A percentile compares a stretch with the other conserved stretches of the same genome.
Evolutionary conservation across 2,113 vertebrate genomes (phyloP).

Genomic region (Xiphophorus maculatus): DNA sequence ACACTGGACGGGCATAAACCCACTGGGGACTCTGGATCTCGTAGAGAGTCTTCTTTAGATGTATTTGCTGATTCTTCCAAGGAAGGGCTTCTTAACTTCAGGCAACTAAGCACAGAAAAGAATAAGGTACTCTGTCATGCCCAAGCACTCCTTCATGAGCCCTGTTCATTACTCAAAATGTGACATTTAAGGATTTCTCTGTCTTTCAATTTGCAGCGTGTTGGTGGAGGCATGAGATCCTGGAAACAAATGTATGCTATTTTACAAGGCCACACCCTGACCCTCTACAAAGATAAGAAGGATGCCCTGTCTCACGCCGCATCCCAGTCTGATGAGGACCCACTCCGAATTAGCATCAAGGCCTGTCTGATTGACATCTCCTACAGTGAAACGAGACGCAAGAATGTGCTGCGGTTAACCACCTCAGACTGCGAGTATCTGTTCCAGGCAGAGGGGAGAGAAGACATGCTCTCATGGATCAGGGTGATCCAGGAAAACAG

Average conservation of each 20-base stretch:
- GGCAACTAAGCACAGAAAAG: slow-evolving; percentile 91
- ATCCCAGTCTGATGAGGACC: slow-evolving; percentile 86
- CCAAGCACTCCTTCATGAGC: not conserved
- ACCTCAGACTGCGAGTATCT: slow-evolving; percentile 94
- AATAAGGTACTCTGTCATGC: slow-evolving; percentile 86
- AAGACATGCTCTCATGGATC: slow-evolving; percentile 97
- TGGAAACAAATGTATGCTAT: slow-evolving; percentile 97
- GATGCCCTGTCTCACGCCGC: slow-evolving; percentile 80
- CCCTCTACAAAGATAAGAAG: slow-evolving; percentile 93
- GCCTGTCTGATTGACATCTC: slow-evolving; percentile 98
- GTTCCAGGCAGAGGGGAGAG: slow-evolving; percentile 95
- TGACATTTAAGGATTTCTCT: not conserved
- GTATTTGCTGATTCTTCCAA: slow-evolving; percentile 91
- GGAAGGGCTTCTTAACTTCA: slow-evolving; percentile 92
- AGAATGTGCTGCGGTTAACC: slow-evolving; percentile 95
- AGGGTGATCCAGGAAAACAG: slow-evolving; percentile 94
- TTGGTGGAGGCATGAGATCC: slow-evolving; percentile 89
- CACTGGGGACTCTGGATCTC: slow-evolving; percentile 90
- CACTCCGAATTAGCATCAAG: slow-evolving; percentile 90
- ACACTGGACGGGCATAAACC: slow-evolving; percentile 85
- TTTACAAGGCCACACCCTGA: slow-evolving; percentile 89
- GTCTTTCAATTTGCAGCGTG: slow-evolving; percentile 78
- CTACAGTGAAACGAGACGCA: slow-evolving; percentile 97
- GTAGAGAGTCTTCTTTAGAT: slow-evolving; percentile 90
- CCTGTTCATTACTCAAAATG: not conserved